Conservation (phyloP, 2,888 invertebrate species). For the Cactoblastis cactorum region DNA sequence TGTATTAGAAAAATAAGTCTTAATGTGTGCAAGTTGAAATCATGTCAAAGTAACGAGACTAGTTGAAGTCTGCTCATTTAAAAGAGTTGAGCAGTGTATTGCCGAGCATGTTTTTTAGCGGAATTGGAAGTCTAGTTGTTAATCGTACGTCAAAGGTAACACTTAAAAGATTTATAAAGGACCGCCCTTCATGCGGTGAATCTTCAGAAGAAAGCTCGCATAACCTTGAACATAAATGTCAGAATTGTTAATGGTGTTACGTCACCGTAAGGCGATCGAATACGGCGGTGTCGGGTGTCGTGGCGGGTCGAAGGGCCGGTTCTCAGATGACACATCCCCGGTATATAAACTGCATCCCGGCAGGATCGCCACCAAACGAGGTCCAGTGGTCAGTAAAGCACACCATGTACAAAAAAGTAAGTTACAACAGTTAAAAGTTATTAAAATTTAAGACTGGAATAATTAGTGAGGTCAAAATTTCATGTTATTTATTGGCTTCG, state of each 20-base stretch:
- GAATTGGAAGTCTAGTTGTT: no score
- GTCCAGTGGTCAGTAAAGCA: slow-evolving; percentile 48
- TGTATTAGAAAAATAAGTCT: no score
- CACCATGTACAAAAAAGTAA: slow-evolving; percentile 71
- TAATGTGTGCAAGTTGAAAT: no score
- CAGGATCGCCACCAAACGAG: slow-evolving; percentile 58
- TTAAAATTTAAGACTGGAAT: no score
- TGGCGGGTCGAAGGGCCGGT: slow-evolving; percentile 62
- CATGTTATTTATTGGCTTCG: no score
- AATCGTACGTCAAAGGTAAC: background rate
- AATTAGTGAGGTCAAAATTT: no score
- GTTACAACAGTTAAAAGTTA: slow-evolving; percentile 25
- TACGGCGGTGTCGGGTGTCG: slow-evolving; percentile 59
- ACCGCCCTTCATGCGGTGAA: background rate
- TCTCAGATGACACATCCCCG: slow-evolving; percentile 53
- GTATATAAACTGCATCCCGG: slow-evolving; percentile 70
- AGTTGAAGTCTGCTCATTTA: no score
- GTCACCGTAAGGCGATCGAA: slow-evolving; percentile 67
- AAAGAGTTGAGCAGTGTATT: no score
- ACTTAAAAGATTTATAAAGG: background rate
- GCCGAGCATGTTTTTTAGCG: no score
- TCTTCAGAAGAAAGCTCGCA: slow-evolving; percentile 41
- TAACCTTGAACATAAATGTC: slow-evolving; percentile 65
- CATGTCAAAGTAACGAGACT: no score
- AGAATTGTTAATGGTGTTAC: slow-evolving; percentile 55